Percentiles rank a stretch among this genome's conserved stretches.
Evolutionary conservation across 1,140 invertebrate genomes (phyloP).

Genomic region (Bombus huntii): DNA sequence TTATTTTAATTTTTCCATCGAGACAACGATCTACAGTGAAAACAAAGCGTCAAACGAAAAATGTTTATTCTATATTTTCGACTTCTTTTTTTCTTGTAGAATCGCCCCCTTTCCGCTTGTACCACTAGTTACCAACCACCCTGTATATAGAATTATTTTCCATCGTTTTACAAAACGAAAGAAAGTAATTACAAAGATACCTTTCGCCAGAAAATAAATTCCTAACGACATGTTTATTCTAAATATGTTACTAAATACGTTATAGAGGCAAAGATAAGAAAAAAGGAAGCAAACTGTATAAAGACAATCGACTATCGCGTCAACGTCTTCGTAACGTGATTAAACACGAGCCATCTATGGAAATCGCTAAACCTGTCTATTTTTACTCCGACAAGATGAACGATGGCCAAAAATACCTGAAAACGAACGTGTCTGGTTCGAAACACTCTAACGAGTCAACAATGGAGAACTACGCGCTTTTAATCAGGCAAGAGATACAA

Average conservation of each 20-base stretch:
- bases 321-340: slow-evolving; percentile 20
- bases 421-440: background rate
- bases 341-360: background rate
- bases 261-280: slow-evolving; percentile 10
- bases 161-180: too few relatives aligned
- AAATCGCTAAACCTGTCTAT: background rate
- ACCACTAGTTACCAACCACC: too few relatives aligned
- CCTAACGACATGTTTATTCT: background rate
- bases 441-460: background rate
- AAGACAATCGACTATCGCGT: background rate
- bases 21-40: too few relatives aligned
- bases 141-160: background rate
- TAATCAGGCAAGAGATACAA: slow-evolving; percentile 11
- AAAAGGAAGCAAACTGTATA: background rate
- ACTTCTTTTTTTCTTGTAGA: too few relatives aligned
- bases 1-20: too few relatives aligned
- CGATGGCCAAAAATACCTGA: slow-evolving; percentile 19
- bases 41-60: too few relatives aligned
- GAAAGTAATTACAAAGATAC: background rate
- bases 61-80: too few relatives aligned
- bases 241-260: background rate
- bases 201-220: background rate
- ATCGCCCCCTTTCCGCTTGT: too few relatives aligned
- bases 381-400: slow-evolving; percentile 19
- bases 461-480: slow-evolving; percentile 20